Conservation (phyloP, 2,888 invertebrate species). For the Amphipyra tragopoginis region DNA sequence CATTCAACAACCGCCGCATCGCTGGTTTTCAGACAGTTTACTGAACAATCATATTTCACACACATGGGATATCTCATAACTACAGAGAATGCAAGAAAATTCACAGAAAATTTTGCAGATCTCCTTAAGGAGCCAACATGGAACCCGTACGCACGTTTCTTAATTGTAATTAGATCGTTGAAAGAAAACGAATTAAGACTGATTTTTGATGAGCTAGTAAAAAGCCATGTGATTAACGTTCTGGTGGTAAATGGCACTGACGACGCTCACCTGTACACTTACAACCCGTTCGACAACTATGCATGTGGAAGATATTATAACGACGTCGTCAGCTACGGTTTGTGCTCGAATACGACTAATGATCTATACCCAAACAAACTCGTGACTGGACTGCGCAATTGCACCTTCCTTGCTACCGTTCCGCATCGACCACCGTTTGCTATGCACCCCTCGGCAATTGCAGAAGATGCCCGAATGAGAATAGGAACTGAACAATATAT, state of each 20-base stretch:
- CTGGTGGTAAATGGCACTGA: conserved; percentile 65
- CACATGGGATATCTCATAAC: conserved; percentile 64
- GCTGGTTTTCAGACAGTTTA: conserved; percentile 15
- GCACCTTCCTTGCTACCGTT: conserved; percentile 65
- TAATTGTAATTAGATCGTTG: conserved; percentile 62
- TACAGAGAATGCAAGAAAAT: conserved; percentile 44
- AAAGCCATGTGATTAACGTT: conserved; percentile 62
- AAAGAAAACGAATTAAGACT: conserved; percentile 37
- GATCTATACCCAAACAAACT: conserved; percentile 66
- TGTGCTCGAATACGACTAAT: conserved; percentile 58
- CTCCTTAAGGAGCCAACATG: conserved; percentile 63
- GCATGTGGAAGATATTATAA: conserved; percentile 74
- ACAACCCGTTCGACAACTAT: conserved; percentile 75
- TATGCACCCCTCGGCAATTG: conserved; percentile 36
- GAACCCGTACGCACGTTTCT: conserved; percentile 67
- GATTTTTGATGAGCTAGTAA: conserved; percentile 69
- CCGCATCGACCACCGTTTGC: conserved; percentile 42
- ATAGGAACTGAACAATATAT: conserved; percentile 50
- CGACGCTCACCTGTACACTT: conserved; percentile 68
- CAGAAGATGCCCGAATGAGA: background rate
- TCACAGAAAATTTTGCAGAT: conserved; percentile 48
- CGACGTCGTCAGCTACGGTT: conserved; percentile 66
- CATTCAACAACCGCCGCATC: conserved; percentile 34
- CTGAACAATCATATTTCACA: conserved; percentile 3
- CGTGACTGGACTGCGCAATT: conserved; percentile 67